These are phyloP conservation scores for Suncus etruscus DNA, from an alignment of 2,113 vertebrate species.

Conservation along the genomic window DNA sequence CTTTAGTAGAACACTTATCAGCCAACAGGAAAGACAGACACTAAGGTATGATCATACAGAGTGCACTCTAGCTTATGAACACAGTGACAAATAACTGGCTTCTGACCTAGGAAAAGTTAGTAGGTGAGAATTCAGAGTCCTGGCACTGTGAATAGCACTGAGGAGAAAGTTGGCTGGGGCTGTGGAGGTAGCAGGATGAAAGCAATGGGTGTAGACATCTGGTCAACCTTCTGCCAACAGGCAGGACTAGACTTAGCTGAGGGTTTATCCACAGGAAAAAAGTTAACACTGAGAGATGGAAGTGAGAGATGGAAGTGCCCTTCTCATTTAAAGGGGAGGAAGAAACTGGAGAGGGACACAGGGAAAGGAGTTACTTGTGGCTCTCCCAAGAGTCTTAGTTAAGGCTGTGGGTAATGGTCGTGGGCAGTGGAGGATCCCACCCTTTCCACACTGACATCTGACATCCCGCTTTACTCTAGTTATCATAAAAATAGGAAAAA, in stretches of 20 bases:
- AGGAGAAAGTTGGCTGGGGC: background rate
- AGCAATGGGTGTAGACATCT: background rate
- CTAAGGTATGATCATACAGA: accelerated
- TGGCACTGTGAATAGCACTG: too few relatives aligned
- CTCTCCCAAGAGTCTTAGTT: too few relatives aligned
- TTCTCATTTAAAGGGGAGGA: background rate
- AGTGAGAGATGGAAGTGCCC: background rate
- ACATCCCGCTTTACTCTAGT: background rate
- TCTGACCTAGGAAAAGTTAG: background rate
- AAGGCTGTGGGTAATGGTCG: too few relatives aligned
- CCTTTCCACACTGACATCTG: background rate
- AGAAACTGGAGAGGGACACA: background rate
- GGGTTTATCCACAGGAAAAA: background rate
- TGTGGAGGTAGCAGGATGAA: background rate
- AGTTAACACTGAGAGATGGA: background rate
- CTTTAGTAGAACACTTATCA: background rate
- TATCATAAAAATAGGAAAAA: background rate
- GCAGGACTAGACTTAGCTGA: background rate
- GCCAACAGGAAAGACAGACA: background rate
- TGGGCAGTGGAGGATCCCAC: too few relatives aligned
- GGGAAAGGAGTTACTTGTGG: background rate
- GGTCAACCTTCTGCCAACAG: accelerated
- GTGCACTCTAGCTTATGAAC: too few relatives aligned
- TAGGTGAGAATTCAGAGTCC: background rate
- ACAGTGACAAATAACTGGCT: background rate